Conservation (phyloP, 2,888 invertebrate species). For the Caradrina kadenii region DNA sequence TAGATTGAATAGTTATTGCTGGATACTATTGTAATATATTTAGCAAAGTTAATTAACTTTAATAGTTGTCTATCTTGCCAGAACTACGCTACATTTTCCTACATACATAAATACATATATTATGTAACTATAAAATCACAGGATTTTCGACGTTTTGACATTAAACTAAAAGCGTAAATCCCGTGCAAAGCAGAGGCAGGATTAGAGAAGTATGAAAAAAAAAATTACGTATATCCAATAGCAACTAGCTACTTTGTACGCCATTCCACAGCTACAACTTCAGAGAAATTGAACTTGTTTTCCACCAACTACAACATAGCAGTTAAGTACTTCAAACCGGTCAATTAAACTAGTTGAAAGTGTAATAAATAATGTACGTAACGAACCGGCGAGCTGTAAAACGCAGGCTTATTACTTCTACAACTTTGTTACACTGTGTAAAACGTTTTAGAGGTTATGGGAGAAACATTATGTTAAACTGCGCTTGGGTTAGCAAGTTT, state of each 20-base stretch:
- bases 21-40: no score
- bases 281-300: constrained; percentile 16
- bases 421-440: constrained; percentile 34
- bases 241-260: neutral
- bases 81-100: no score
- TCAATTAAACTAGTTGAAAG: constrained; percentile 49
- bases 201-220: no score
- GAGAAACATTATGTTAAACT: neutral
- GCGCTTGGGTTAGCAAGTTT: neutral
- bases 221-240: no score
- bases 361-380: constrained; percentile 38
- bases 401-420: constrained; percentile 26
- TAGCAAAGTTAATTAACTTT: no score
- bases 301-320: constrained; percentile 12
- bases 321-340: constrained; percentile 17
- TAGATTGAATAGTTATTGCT: no score
- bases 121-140: no score
- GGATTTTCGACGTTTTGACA: no score
- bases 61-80: no score
- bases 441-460: neutral
- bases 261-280: constrained; percentile 6
- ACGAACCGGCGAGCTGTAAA: constrained; percentile 33
- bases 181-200: no score
- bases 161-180: no score
- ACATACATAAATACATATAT: no score